A percentile compares a stretch with the other conserved stretches of the same genome.
These are phyloP conservation scores for Parnassius apollo DNA, from an alignment of 2,888 invertebrate genomes.

Conservation along the genomic window DNA sequence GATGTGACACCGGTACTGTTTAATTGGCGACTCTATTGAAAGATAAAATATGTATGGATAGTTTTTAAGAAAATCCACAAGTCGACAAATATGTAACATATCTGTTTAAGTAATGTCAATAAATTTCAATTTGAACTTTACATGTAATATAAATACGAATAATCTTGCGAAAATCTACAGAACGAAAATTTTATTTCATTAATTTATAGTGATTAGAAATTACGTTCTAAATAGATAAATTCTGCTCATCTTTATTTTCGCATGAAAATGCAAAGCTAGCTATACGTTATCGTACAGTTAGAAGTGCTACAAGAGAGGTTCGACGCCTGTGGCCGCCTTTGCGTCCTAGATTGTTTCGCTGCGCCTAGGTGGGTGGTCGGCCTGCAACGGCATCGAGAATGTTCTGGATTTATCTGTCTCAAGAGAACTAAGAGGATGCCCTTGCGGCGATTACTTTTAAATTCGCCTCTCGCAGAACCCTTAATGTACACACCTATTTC, in stretches of 20 bases:
- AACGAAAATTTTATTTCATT: no score
- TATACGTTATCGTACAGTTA: conserved; percentile 21
- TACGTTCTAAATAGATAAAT: neutral
- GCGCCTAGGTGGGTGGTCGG: conserved; percentile 40
- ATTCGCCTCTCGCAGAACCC: conserved; percentile 8
- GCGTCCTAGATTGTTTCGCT: conserved; percentile 43
- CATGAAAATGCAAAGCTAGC: conserved; percentile 10
- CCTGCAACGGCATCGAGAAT: conserved; percentile 3
- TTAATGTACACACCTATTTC: conserved; percentile 2
- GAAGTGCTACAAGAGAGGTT: conserved; percentile 21
- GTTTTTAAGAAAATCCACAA: no score
- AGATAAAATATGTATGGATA: no score
- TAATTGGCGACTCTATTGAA: neutral
- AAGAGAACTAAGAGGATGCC: conserved; percentile 23
- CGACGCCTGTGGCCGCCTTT: conserved; percentile 20
- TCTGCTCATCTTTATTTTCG: conserved; percentile 2
- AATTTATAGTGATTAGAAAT: neutral
- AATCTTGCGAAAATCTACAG: no score
- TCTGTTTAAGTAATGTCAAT: no score
- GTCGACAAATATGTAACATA: no score
- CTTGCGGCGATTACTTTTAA: conserved; percentile 25
- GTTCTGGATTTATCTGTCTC: conserved; percentile 21
- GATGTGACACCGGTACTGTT: neutral
- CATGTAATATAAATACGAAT: no score
- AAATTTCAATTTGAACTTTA: no score